Base-by-base conservation (phyloP, 2,797 vertebrate species). In the Avahi laniger region DNA sequence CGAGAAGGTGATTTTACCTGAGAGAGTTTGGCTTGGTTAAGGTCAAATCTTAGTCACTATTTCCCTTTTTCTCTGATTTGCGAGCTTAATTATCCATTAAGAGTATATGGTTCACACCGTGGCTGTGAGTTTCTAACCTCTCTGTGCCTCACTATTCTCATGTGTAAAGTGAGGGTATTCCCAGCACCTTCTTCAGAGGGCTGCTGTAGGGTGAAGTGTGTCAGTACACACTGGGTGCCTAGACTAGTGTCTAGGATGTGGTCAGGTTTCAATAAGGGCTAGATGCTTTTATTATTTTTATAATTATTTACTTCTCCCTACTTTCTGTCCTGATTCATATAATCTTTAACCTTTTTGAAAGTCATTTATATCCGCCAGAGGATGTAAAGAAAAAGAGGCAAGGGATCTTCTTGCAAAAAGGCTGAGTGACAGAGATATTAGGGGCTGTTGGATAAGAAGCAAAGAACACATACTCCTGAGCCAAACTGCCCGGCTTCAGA, bases 261-360 rank as follows among this genome's bases (percentile, higher is more conserved):
- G 38, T 52, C 17, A 52, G 20, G 14, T 3, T 38, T 95, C 22
- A 15, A 26, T 48, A 54, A 73, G 46, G 5, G 0, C 70, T 65
- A 54, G 20, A 43, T 18, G 10, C 50, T 93, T 94, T 86, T 54
- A 38, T 72, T 89, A 30, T 61, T 94, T 88, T 80, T 89, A 14
- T 52, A 48, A 54, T 96, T 92, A 80, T 79, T 95, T 8, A 78
- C 9, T 81, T 63, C 20, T 89, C 22, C 41, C 14, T 80, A 35
- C 65, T 69, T 91, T 89, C 24, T 83, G 22, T 96, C 69, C 82
- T 93, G 43, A 91, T 54, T 92, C 69, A 79, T 61, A 43, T 65
- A 43, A 50, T 84, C 65, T 59, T 92, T 3, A 41, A 46, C 17
- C 35, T 75, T 79, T 91, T 67, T 46, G 24, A 48, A 97, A 84